Conservation (phyloP, 2,888 invertebrate genomes). For the Leptopilina myrica region DNA sequence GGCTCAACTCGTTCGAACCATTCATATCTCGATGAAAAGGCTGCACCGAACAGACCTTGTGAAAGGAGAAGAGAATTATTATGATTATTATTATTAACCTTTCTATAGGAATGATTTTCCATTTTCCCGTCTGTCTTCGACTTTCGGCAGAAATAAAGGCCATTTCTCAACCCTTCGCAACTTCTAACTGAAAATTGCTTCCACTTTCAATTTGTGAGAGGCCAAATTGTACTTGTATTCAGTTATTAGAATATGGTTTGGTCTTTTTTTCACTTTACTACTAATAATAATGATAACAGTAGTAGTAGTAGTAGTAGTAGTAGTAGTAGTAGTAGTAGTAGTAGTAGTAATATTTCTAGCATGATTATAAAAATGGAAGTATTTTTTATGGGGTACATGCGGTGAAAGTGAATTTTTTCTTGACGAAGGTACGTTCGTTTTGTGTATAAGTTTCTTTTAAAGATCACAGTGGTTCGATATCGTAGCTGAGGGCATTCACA, state of each 20-base stretch:
- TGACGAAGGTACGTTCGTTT: constrained; percentile 16
- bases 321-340: no score
- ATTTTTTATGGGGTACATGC: no score
- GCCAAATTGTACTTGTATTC: not conserved
- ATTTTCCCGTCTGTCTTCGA: constrained; percentile 72
- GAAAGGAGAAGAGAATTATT: constrained; percentile 75
- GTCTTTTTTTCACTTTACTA: not conserved
- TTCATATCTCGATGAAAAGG: constrained; percentile 75
- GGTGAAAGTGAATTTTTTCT: not conserved
- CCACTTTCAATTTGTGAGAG: constrained; percentile 23
- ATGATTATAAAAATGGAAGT: no score
- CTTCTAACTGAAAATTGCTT: constrained; percentile 25
- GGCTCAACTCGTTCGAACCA: constrained; percentile 76
- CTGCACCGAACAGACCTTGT: constrained; percentile 71
- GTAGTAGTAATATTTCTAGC: no score
- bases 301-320: no score
- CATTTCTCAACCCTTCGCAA: not conserved
- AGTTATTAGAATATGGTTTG: not conserved
- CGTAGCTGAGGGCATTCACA: constrained; percentile 45
- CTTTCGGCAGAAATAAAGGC: constrained; percentile 50
- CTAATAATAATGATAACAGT: no score
- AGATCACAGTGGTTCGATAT: constrained; percentile 55
- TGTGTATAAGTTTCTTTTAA: constrained; percentile 46
- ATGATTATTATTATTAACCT: constrained; percentile 75
- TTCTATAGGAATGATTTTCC: constrained; percentile 75